Evolutionary conservation across 2,797 vertebrate species (phyloP), one percentile per base, ranked within the genome.

Genomic region (Linurgus olivaceus): DNA sequence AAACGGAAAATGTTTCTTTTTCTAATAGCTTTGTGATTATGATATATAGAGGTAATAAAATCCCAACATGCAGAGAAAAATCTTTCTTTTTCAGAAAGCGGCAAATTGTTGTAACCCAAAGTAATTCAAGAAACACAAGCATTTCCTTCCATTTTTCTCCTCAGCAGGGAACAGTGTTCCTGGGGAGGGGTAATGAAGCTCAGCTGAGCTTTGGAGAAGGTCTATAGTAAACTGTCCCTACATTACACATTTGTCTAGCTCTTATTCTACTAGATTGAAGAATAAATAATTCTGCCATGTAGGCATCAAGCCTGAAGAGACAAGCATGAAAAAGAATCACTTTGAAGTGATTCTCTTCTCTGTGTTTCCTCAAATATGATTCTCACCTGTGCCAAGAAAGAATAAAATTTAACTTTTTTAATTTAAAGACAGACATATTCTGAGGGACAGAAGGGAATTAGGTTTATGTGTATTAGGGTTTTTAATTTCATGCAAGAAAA

Each of bases 31-130:
- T 91, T 85, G 48, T 90, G 92, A 88, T 93, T 88, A 91, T 91
- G 73, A 94, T 96, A 83, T 94, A 96, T 94, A 86, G 72, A 61
- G n/a, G 70, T 70, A 91, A 85, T 91, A 92, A 95, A 96, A 94
- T 72, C 62, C n/a, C 45, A 84, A 72, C 48, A 90, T 40, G 44
- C 26, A 70, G 81, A 82, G 38, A 7, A 92, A 86, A 89, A 91
- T 59, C 10, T 65, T 88, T 91, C 57, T 55, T 65, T 94, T 94
- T 83, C 38, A 86, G 40, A 91, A 92, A 90, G 37, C 29, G 7
- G 45, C 24, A 96, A 94, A 91, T 82, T 94, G 18, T 73, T 80
- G 58, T 74, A 95, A 93, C 42, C 40, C 51, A 86, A 89, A 94
- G 62, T 62, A 95, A 90, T 88, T 95, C 57, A 95, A 94, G 52